phyloP scores from a whole-genome alignment of 2,113 vertebrate genomes.

The Sitta europaea region DNA sequence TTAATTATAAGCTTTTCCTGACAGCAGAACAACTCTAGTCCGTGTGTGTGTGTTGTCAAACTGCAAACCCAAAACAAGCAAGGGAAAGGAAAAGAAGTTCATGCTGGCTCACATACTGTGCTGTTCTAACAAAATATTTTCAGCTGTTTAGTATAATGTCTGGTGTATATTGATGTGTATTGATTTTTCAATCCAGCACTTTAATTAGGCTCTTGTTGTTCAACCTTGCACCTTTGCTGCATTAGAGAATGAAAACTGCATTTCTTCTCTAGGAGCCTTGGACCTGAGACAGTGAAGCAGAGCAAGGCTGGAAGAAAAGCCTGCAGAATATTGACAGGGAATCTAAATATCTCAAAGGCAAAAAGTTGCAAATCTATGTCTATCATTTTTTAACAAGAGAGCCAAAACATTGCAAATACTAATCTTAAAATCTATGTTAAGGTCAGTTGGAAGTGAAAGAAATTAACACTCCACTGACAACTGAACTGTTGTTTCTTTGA shows the following conservation, averaged over 20 bases:
- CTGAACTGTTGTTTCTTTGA: conserved; percentile 75
- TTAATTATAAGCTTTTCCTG: neutral
- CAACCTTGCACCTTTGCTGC: conserved; percentile 55
- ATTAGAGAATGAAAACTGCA: conserved; percentile 11
- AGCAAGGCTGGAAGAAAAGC: neutral
- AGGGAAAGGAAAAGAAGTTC: neutral
- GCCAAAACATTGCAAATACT: conserved; percentile 30
- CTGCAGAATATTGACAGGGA: conserved; percentile 52
- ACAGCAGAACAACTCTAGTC: neutral
- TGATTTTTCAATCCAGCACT: conserved; percentile 49
- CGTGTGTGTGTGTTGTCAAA: neutral
- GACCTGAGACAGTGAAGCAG: neutral
- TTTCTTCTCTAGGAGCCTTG: neutral
- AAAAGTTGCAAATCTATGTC: conserved; percentile 41
- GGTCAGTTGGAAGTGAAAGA: conserved; percentile 71
- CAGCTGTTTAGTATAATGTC: conserved; percentile 55
- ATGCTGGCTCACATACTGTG: neutral
- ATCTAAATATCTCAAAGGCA: conserved; percentile 60
- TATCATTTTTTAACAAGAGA: conserved; percentile 50
- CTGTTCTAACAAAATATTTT: conserved; percentile 53
- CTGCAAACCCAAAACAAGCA: neutral
- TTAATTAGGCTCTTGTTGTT: conserved; percentile 67
- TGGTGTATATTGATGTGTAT: conserved; percentile 54
- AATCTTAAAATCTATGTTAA: conserved; percentile 67
- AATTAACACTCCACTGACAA: conserved; percentile 69